Evolutionary conservation across 2,888 invertebrate species (phyloP), one percentile per base, ranked within the genome.

Genomic region (Hylaea fasciaria): DNA sequence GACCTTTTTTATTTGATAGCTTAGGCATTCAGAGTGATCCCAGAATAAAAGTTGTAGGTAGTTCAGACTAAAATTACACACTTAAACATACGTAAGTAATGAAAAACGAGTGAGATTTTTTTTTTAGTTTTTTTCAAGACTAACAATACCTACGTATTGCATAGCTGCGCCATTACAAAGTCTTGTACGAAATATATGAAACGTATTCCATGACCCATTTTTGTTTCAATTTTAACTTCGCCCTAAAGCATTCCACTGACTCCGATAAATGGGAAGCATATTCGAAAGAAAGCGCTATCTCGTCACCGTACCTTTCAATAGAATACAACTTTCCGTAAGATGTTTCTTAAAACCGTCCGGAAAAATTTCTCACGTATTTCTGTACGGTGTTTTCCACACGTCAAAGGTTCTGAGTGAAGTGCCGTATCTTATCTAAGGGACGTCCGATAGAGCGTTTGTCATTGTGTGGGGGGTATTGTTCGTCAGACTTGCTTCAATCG

Each of bases 361-460:
- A 55, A 63, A 62, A 66, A 65, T 53, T 53, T 57, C 41, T 43
- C 57, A 57, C 28, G 32, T 64, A 60, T 69, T 61, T 35, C 29
- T 52, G 41, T 51, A 64, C 64, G 50, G 55, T 65, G 67, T 71
- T 70, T 72, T 71, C 61, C 75, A 71, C 68, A 71, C 75, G 73
- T 79, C 43, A 43, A 72, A 76, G 74, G 78, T 76, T 76, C 65
- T 71, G 75, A 78, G 72, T 74, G 77, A 77, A 69, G 70, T 71
- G 68, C 77, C 66, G 78, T 81, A 80, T 80, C 82, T 83, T 86
- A 86, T 86, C 85, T 80, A 50, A 70, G 71, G 77, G 76, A 77
- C 74, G 84, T 82, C 85, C 80, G 82, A 83, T 83, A 81, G 77
- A 79, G 74, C 68, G 74, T 69, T 73, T 73, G 53, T 76, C 73